Conservation (phyloP, 1,140 invertebrate species). For the Hesperophylax magnus region DNA sequence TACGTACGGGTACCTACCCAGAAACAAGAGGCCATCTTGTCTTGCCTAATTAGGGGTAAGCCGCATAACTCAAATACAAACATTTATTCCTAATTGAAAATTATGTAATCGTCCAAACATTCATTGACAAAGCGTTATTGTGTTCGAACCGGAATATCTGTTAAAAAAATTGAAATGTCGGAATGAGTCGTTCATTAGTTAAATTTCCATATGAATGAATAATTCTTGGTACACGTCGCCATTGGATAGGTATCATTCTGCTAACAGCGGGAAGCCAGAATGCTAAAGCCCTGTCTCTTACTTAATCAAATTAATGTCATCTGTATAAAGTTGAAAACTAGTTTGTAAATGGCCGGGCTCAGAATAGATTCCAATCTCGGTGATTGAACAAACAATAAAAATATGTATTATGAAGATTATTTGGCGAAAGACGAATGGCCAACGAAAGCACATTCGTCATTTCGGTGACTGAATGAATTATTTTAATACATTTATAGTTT, state of each 20-base stretch:
- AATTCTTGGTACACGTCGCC: background rate
- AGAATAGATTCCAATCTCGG: background rate
- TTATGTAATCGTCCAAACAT: background rate
- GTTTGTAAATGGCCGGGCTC: slow-evolving; percentile 2
- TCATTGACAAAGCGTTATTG: background rate
- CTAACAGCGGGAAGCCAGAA: background rate
- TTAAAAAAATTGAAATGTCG: slow-evolving; percentile 3
- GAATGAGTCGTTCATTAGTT: slow-evolving; percentile 16
- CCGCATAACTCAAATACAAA: too few relatives aligned
- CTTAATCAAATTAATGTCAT: slow-evolving; percentile 21
- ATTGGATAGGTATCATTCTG: background rate
- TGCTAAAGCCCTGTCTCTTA: background rate
- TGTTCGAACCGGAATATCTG: background rate
- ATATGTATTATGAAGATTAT: background rate
- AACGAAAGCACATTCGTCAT: background rate
- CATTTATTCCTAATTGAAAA: background rate
- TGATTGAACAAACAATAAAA: background rate
- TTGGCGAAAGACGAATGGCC: background rate
- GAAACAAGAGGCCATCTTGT: too few relatives aligned
- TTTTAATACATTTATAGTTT: background rate
- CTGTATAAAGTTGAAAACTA: slow-evolving; percentile 13
- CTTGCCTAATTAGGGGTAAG: too few relatives aligned
- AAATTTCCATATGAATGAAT: slow-evolving; percentile 22
- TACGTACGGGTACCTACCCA: too few relatives aligned
- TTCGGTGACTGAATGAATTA: background rate